Base-by-base conservation (phyloP, 2,113 vertebrate genomes). In the Thalassarche chlororhynchos region DNA sequence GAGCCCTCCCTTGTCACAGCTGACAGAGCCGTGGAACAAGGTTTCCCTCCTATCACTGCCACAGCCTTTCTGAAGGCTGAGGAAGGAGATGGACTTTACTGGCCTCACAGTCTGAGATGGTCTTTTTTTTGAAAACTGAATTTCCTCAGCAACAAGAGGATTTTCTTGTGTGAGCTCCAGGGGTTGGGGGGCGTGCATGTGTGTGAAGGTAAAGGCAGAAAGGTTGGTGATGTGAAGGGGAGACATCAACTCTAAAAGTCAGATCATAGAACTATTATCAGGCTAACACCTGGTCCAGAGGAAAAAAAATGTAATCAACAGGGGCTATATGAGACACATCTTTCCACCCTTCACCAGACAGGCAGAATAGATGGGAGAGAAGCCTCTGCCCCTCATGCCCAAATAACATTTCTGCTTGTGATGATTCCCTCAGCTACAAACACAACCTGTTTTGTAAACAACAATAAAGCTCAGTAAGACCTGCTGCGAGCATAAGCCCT, bases 151-250 rank as follows among this genome's bases (percentile, higher is more conserved):
- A 0, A 31, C 8, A 70, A 40, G 25, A 84, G 25, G 25, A 81
- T 84, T 92, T 84, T 58, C 42, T 49, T 13, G 5, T 44, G 34
- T 32, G 77, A 71, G 69, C 3, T 25, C 8, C 40, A 69, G 36
- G 29, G 62, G 17, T 0, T 55, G 17, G 13, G 47, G 25, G 10
- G 7, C 0, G 0, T 28, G 31, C 38, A 32, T 7, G 3, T 3
- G 3, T 14, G 20, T 8, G n/a, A 77, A 49, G 17, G 68, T 36
- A 38, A 81, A 42, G 20, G 21, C 7, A 17, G 40, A 58, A 78
- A 75, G 29, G 18, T 40, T 54, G 14, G 6, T 19, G 15, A 4
- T 38, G 14, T 38, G 61, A 77, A 70, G 17, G 38, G 21, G 12
- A 87, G 20, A 68, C 9, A 20, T 0, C 8, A 82, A 68, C 29